A percentile compares a stretch with the other conserved stretches of the same genome.
Conservation (phyloP, 2,888 invertebrate genomes). For the Hypomecis atomaria region DNA sequence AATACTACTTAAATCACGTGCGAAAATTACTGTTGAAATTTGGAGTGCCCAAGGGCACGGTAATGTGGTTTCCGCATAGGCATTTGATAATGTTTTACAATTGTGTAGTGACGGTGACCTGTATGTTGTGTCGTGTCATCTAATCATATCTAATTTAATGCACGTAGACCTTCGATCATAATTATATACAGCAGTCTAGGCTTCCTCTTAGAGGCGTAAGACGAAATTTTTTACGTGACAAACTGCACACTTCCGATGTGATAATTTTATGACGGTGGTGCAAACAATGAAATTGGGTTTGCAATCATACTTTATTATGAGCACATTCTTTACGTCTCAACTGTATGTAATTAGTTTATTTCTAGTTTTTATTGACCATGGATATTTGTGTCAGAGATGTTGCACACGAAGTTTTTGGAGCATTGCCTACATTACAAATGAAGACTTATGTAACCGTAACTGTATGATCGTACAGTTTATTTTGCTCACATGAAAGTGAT, state of each 20-base stretch:
- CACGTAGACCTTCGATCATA: conserved; percentile 21
- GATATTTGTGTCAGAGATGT: neutral
- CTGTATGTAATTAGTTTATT: neutral
- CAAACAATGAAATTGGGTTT: no score
- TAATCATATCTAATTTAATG: conserved; percentile 25
- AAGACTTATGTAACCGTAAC: conserved; percentile 9
- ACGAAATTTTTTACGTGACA: conserved; percentile 3
- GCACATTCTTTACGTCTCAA: neutral
- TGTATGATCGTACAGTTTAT: conserved; percentile 1
- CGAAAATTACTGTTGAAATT: conserved; percentile 17
- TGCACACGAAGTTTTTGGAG: conserved; percentile 9
- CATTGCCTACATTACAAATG: neutral
- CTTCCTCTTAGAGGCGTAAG: neutral
- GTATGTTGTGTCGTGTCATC: conserved; percentile 29
- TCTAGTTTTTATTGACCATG: conserved; percentile 6
- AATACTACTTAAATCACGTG: conserved; percentile 1
- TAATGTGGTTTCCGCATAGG: conserved; percentile 36
- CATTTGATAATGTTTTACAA: conserved; percentile 27
- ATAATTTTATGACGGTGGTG: neutral
- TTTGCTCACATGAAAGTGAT: conserved; percentile 22
- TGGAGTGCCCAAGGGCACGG: conserved; percentile 32
- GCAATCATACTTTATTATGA: no score
- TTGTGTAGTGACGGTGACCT: conserved; percentile 21
- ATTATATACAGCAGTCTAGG: conserved; percentile 12
- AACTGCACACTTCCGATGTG: conserved; percentile 2